Percentiles rank a stretch among this genome's conserved stretches.
Conservation (phyloP, 2,113 vertebrate species). For the Sprattus sprattus region DNA sequence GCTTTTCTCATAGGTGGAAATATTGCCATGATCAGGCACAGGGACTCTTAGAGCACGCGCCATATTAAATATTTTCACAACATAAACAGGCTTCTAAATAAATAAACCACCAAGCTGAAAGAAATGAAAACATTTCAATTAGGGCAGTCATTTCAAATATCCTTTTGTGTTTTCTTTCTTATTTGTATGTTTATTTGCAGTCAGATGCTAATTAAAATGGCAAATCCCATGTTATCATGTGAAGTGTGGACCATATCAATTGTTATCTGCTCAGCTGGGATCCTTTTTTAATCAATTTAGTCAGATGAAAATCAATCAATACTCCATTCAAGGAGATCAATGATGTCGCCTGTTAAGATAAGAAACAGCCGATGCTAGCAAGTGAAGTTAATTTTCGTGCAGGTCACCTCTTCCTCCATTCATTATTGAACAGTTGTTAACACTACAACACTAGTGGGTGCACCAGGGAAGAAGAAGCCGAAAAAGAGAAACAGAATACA, state of each 20-base stretch:
- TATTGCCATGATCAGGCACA: neutral
- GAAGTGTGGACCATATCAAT: neutral
- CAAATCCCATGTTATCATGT: neutral
- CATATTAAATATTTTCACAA: too few species aligned
- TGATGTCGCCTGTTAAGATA: constrained; percentile 19
- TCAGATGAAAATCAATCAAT: constrained; percentile 9
- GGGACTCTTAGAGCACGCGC: too few species aligned
- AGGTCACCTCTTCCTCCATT: constrained; percentile 14
- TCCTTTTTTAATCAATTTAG: neutral
- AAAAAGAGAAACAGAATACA: neutral
- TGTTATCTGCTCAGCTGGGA: neutral
- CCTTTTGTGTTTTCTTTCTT: neutral
- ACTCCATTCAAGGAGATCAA: constrained; percentile 20
- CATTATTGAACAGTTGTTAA: neutral
- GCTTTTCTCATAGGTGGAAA: neutral
- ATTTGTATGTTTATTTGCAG: neutral
- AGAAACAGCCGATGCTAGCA: neutral
- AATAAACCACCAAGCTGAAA: neutral
- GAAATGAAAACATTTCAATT: too few species aligned
- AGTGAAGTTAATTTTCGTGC: neutral
- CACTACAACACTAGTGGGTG: neutral
- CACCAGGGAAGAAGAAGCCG: neutral
- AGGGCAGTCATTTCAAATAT: too few species aligned
- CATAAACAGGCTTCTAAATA: neutral
- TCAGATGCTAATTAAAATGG: neutral